Evolutionary conservation across 1,140 invertebrate species (phyloP).

Genomic region (Tetranychus cinnabarinus): DNA sequence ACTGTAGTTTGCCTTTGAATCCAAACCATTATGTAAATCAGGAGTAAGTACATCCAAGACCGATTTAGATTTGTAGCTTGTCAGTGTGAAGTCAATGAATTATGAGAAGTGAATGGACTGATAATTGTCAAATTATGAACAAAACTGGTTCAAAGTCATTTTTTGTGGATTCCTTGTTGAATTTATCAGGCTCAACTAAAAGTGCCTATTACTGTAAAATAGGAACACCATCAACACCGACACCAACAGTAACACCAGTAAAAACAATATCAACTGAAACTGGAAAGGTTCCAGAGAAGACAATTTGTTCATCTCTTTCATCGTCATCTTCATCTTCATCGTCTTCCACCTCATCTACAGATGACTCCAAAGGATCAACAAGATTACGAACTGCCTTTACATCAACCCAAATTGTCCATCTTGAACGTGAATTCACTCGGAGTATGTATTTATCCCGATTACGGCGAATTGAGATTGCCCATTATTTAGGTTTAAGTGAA

Average conservation of each 20-base stretch:
- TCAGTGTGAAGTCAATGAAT: too few relatives aligned
- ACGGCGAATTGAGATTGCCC: slow-evolving; percentile 32
- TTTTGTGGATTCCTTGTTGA: background rate
- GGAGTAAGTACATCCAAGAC: too few relatives aligned
- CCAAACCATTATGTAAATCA: too few relatives aligned
- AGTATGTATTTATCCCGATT: slow-evolving; percentile 33
- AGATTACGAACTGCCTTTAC: slow-evolving; percentile 33
- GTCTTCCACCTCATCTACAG: background rate
- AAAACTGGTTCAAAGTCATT: background rate
- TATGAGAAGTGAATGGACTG: too few relatives aligned
- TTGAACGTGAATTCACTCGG: slow-evolving; percentile 29
- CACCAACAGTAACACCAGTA: background rate
- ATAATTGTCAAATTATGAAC: too few relatives aligned
- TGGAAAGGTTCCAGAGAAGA: background rate
- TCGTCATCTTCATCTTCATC: background rate
- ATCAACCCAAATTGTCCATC: slow-evolving; percentile 29
- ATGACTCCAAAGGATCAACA: background rate
- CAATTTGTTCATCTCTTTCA: background rate
- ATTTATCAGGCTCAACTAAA: background rate
- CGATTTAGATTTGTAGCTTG: too few relatives aligned
- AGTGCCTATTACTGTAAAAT: background rate
- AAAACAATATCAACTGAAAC: background rate
- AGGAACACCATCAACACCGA: background rate
- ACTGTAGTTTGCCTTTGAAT: too few relatives aligned
- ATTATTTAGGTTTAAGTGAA: slow-evolving; percentile 45